Conservation (phyloP, 2,113 vertebrate species). For the Stomatorhinus ivindoensis region DNA sequence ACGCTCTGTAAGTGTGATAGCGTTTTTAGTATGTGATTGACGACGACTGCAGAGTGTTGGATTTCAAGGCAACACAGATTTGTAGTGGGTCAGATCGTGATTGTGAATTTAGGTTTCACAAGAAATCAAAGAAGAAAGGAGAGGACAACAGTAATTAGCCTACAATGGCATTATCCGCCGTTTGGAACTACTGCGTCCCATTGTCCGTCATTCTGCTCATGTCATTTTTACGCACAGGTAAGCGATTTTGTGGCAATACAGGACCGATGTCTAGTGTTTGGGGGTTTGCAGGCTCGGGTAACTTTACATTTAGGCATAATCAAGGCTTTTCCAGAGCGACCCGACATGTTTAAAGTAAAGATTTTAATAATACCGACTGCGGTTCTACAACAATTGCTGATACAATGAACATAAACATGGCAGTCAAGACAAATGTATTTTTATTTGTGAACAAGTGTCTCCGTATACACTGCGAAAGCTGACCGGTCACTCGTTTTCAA, state of each 20-base stretch:
- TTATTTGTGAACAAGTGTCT: not conserved
- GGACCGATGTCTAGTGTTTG: too few species aligned
- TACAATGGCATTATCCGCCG: constrained; percentile 49
- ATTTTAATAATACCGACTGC: not conserved
- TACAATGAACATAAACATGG: not conserved
- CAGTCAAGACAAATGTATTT: not conserved
- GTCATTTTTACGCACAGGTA: constrained; percentile 55
- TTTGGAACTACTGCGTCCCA: constrained; percentile 61
- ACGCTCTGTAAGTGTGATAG: constrained; percentile 31
- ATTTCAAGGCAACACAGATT: constrained; percentile 15
- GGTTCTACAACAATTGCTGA: not conserved
- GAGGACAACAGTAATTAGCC: constrained; percentile 17
- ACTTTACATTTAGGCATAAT: not conserved
- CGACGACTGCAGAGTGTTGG: constrained; percentile 33
- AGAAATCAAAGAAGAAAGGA: constrained; percentile 23
- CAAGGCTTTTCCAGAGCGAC: not conserved
- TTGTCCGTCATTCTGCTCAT: constrained; percentile 45
- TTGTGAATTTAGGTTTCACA: constrained; percentile 32
- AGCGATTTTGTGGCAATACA: constrained; percentile 26
- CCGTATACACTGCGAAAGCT: not conserved
- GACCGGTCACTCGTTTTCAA: not conserved
- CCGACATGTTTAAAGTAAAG: not conserved
- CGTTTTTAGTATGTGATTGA: constrained; percentile 39
- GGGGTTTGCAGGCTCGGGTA: not conserved
- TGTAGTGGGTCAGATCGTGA: constrained; percentile 46